Evolutionary conservation across 2,888 invertebrate species (phyloP).

Genomic region (Lepetodrilus schrolli): DNA sequence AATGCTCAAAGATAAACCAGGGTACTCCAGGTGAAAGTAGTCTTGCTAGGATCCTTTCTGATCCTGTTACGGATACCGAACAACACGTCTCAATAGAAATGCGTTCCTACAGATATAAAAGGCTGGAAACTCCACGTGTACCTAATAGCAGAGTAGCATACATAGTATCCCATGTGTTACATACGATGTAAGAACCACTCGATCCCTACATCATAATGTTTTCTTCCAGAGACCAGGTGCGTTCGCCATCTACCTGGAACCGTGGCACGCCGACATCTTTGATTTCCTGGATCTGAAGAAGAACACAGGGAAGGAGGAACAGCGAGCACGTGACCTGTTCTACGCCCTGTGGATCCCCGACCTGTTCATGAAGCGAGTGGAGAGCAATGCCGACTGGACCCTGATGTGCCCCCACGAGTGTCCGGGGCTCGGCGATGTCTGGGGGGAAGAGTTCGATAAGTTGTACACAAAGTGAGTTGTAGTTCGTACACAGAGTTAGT

Average conservation of each 20-base stretch:
- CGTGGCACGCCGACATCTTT: slow-evolving; percentile 98
- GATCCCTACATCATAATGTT: no score
- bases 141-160: no score
- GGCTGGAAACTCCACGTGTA: no score
- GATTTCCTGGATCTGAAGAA: slow-evolving; percentile 95
- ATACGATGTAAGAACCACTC: no score
- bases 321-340: slow-evolving; percentile 94
- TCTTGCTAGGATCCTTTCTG: no score
- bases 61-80: no score
- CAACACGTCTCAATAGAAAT: no score
- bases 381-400: slow-evolving; percentile 89
- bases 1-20: no score
- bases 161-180: no score
- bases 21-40: no score
- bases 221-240: slow-evolving; percentile 87
- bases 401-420: slow-evolving; percentile 97
- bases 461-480: slow-evolving; percentile 84
- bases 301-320: slow-evolving; percentile 95
- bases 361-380: slow-evolving; percentile 93
- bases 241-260: slow-evolving; percentile 97
- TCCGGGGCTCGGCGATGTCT: slow-evolving; percentile 91
- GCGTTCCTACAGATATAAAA: no score
- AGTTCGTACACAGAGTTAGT: no score
- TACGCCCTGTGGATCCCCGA: slow-evolving; percentile 99
- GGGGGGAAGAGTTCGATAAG: slow-evolving; percentile 95